Percentiles rank a stretch among this genome's conserved stretches.
These are phyloP conservation scores for Rosalia funebris DNA, from an alignment of 2,888 invertebrate genomes.

Conservation along the genomic window DNA sequence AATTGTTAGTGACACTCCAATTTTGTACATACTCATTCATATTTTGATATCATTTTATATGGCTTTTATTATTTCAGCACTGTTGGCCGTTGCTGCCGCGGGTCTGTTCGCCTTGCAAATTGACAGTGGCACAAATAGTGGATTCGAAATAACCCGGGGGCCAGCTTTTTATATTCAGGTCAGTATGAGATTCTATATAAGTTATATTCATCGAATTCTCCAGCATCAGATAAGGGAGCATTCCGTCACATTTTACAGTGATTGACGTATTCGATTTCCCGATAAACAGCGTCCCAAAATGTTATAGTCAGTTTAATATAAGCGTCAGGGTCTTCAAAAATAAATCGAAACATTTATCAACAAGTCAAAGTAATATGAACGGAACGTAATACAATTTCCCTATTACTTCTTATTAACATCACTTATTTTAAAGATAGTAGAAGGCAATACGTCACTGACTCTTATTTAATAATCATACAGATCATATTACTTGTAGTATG, in stretches of 20 bases:
- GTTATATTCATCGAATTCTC: conserved; percentile 23
- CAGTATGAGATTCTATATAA: conserved; percentile 44
- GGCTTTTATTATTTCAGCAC: too few relatives aligned
- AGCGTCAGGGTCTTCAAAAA: background rate
- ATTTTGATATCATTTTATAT: too few relatives aligned
- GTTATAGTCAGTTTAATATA: background rate
- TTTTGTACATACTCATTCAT: too few relatives aligned
- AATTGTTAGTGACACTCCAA: too few relatives aligned
- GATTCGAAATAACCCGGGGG: conserved; percentile 80
- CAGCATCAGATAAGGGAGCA: conserved; percentile 9
- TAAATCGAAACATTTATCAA: too few relatives aligned
- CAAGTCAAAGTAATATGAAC: too few relatives aligned
- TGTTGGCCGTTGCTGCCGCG: conserved; percentile 83
- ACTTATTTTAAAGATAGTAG: too few relatives aligned
- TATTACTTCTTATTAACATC: too few relatives aligned
- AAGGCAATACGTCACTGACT: too few relatives aligned
- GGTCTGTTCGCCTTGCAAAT: conserved; percentile 86
- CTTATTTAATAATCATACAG: too few relatives aligned
- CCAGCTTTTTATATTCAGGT: conserved; percentile 92
- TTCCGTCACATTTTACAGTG: conserved; percentile 1
- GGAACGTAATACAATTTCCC: too few relatives aligned
- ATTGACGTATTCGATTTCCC: conserved; percentile 9
- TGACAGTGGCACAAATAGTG: conserved; percentile 77
- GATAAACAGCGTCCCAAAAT: background rate
- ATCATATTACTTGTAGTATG: too few relatives aligned